Evolutionary conservation across 2,888 invertebrate genomes (phyloP).

Genomic region (Aspidapion aeneum): DNA sequence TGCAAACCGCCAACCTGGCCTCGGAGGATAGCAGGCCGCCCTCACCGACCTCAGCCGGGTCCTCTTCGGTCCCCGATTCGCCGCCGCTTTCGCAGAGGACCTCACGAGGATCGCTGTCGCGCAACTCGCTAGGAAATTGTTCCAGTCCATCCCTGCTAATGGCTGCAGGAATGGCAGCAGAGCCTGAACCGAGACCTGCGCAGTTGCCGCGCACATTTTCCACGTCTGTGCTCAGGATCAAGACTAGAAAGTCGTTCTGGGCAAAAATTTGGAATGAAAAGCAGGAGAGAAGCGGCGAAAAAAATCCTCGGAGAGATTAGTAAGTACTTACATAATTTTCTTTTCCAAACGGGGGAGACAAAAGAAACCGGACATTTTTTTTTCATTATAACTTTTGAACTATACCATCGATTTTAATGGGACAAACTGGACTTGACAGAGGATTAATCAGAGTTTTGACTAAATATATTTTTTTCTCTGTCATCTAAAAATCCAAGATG

Average conservation of each 20-base stretch:
- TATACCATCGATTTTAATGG: too few species aligned
- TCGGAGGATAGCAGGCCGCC: slow-evolving; percentile 31
- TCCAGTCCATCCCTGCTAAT: slow-evolving; percentile 58
- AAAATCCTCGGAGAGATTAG: slow-evolving; percentile 51
- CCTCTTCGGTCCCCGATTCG: slow-evolving; percentile 38
- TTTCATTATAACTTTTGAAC: too few species aligned
- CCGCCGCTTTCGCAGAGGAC: slow-evolving; percentile 30
- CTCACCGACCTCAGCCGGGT: slow-evolving; percentile 23
- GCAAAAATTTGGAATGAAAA: slow-evolving; percentile 77
- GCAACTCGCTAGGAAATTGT: slow-evolving; percentile 46
- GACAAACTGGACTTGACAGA: too few species aligned
- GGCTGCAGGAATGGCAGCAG: slow-evolving; percentile 48
- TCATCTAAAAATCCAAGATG: too few species aligned
- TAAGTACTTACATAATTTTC: too few species aligned
- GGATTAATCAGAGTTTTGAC: too few species aligned
- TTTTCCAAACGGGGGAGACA: too few species aligned
- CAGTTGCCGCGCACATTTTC: slow-evolving; percentile 49
- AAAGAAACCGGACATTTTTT: too few species aligned
- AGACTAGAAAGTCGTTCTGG: slow-evolving; percentile 74
- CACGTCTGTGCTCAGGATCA: slow-evolving; percentile 76
- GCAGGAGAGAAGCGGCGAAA: slow-evolving; percentile 57
- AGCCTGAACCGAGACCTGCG: slow-evolving; percentile 39
- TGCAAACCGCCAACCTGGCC: slow-evolving; percentile 37
- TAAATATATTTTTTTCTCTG: too few species aligned
- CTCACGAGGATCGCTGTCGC: slow-evolving; percentile 41